Base-by-base conservation (phyloP, 2,797 vertebrate genomes). In the Tiaroga cobitis region DNA sequence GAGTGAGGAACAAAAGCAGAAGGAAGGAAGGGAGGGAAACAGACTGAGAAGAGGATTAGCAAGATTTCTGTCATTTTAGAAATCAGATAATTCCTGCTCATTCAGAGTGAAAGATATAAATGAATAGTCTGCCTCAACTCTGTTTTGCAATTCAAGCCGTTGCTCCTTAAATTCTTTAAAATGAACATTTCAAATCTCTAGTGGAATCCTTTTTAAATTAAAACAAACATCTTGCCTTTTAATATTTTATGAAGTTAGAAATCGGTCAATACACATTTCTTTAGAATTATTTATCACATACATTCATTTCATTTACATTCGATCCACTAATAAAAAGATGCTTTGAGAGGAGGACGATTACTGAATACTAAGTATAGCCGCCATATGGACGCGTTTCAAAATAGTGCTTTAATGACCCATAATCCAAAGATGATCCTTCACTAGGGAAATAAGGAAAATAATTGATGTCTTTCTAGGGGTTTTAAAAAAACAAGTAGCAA, bases 161-260 rank as follows among this genome's bases (percentile, higher is more conserved):
- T 46, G 54, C 69, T 61, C 19, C 46, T 49, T 63, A 82, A 82
- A 63, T 24, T 43, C 49, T 70, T 81, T n/a, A 15, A 39, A 59
- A 9, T 54, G 1, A 56, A 63, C 41, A 49, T 19, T 63, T 63
- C 7, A 51, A 82, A 74, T 18, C 39, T 43, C 26, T 8, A 46
- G 39, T 59, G 51, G 19, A 61, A 43, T 49, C 19, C 41, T 41
- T 32, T 56, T 59, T 56, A 15, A 32, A 32, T 46, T 13, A 73
- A 82, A 46, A 61, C 10, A 6, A 54, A 69, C 10, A 41, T 72
- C n/a, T 59, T 32, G 11, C 6, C 19, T 73, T 73, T 82, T 34
- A 73, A 73, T 73, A 73, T 61, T 61, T 82, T 46, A 82, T 82
- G 26, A 61, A 61, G 69, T 37, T 24, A 43, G n/a, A 73, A 82